A percentile compares a stretch with the other conserved stretches of the same genome.
Evolutionary conservation across 64 coral and sea anemone genomes (phyloP).

Genomic region (Acropora yongei): DNA sequence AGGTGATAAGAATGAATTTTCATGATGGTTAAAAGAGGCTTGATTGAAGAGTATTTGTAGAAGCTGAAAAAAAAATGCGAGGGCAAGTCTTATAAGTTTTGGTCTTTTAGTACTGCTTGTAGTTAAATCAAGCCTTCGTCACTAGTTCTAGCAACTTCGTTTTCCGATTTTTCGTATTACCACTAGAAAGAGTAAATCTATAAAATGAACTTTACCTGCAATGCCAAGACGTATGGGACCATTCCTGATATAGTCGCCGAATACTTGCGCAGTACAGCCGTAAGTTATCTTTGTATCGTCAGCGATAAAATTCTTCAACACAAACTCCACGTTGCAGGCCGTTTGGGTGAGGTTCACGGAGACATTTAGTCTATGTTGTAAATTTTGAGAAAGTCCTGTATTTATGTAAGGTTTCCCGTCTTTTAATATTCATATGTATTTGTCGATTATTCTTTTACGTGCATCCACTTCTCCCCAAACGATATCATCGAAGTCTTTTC

Average conservation of each 20-base stretch:
- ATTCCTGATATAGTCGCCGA: too few relatives aligned
- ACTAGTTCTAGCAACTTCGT: too few relatives aligned
- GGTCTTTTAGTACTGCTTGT: too few relatives aligned
- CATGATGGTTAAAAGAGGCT: too few relatives aligned
- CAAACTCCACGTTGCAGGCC: neutral
- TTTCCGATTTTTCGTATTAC: neutral
- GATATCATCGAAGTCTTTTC: neutral
- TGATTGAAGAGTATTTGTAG: neutral
- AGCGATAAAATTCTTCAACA: neutral
- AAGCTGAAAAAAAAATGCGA: neutral
- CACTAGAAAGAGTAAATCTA: neutral
- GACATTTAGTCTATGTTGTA: neutral
- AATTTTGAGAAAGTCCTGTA: too few relatives aligned
- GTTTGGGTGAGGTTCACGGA: neutral
- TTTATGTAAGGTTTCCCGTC: neutral
- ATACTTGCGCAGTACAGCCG: neutral
- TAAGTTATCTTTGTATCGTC: neutral
- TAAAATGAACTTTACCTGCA: neutral
- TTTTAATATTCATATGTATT: neutral
- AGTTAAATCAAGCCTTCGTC: too few relatives aligned
- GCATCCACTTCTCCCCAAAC: neutral
- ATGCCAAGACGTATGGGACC: neutral
- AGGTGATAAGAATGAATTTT: neutral
- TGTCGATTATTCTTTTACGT: fast-evolving
- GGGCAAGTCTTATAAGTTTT: too few relatives aligned